A percentile compares a stretch with the other conserved stretches of the same genome.
phyloP scores from a whole-genome alignment of 2,797 vertebrate genomes.

The Alectoris magna region DNA sequence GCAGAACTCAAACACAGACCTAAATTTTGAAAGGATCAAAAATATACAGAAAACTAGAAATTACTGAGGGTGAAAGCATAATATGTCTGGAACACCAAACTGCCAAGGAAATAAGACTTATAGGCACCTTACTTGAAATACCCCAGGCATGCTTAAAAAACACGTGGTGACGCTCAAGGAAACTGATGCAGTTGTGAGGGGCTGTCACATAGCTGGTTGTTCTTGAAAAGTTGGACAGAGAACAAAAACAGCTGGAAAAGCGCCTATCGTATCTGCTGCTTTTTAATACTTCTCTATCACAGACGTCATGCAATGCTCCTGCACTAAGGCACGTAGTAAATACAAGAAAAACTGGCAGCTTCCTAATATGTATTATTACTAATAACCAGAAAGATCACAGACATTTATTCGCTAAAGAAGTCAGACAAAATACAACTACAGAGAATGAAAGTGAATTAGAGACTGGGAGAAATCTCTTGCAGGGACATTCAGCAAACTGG shows the following conservation, averaged over 20 bases:
- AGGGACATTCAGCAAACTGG: neutral
- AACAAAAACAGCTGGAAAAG: neutral
- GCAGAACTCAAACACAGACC: neutral
- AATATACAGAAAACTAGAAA: neutral
- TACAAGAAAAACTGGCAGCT: neutral
- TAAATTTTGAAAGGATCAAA: neutral
- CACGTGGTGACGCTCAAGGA: neutral
- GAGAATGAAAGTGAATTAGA: neutral
- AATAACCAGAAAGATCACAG: neutral
- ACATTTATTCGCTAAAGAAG: neutral
- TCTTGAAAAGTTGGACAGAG: constrained; percentile 29
- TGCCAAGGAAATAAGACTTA: neutral
- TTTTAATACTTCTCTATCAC: neutral
- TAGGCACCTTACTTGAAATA: neutral
- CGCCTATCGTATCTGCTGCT: neutral
- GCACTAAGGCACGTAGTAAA: neutral
- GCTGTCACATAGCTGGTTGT: neutral
- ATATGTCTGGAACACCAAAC: neutral
- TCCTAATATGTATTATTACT: neutral
- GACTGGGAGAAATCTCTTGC: neutral
- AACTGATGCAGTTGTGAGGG: neutral
- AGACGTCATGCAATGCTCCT: neutral
- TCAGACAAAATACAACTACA: neutral
- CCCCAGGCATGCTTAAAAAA: neutral
- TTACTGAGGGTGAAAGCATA: neutral